Evolutionary conservation across 1,140 invertebrate genomes (phyloP), one percentile per base, ranked within the genome.

Genomic region (Bactericera cockerelli): DNA sequence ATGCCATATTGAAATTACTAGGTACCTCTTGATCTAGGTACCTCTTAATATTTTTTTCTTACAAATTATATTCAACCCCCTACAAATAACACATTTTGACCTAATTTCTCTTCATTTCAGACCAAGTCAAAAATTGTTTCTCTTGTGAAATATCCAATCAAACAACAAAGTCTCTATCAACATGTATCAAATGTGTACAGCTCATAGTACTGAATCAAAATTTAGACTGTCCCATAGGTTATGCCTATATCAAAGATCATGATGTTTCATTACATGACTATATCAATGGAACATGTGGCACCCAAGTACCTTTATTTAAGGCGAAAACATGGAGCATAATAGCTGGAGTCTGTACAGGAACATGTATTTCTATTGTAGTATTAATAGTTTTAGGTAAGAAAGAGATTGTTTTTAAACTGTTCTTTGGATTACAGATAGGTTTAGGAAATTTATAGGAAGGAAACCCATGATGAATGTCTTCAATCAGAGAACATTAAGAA

Each of bases 381-480:
- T 49, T 49, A 22, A 49, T 49, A 49, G 42, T 49, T 49, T 49
- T 49, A 49, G 42, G 42, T 49, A 49, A 49, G 42, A 11, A 36
- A 16, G n/a, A 36, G 16, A 36, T 36, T 36, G 10, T 36, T 36
- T 11, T 36, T 36, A 36, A 36, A 36, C 33, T n/a, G n/a, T n/a
- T n/a, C n/a, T n/a, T n/a, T n/a, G n/a, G n/a, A n/a, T n/a, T n/a
- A n/a, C n/a, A n/a, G n/a, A n/a, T n/a, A n/a, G n/a, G n/a, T n/a
- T n/a, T n/a, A n/a, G n/a, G n/a, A n/a, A n/a, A n/a, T n/a, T n/a
- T n/a, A n/a, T n/a, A n/a, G n/a, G n/a, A n/a, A n/a, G n/a, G n/a
- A n/a, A n/a, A n/a, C n/a, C n/a, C n/a, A n/a, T n/a, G n/a, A n/a
- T n/a, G n/a, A n/a, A n/a, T n/a, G n/a, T n/a, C n/a, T n/a, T n/a